Evolutionary conservation across 2,113 vertebrate genomes (phyloP), one percentile per base, ranked within the genome.

Genomic region (Aix galericulata): DNA sequence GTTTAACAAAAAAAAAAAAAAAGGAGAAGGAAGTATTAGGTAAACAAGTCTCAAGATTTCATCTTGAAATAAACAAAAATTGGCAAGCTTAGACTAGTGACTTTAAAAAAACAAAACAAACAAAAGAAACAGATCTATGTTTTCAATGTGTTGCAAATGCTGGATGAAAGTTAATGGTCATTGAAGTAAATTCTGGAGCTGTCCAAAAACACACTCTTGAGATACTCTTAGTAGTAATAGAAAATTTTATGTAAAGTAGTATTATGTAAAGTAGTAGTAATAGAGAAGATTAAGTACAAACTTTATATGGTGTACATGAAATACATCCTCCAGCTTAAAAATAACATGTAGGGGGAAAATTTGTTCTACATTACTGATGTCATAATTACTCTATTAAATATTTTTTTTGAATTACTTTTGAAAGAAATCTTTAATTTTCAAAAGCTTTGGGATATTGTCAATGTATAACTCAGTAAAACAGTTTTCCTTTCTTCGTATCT

Each of bases 331-430:
- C 7, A 26, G 12, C 6, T 89, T 46, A 34, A 69, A 62, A 40
- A 52, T 22, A 66, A 79, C 4, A 2, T 6, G 2, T 1, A 8
- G 2, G 17, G 8, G 8, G 4, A 1, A 34, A 64, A 59, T 12
- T 46, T 83, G 20, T 5, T 32, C 68, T 50, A 38, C 56, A 59
- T 82, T 72, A 84, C 7, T 29, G 21, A 56, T 34, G 34, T 44
- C 34, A 63, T 11, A 67, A n/a, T 27, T 23, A 25, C 3, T 40
- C 15, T 25, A 10, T 21, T 72, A 75, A 78, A 53, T 58, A 46
- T 21, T 48, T 22, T 48, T 8, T 11, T 22, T 48, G 48, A 50
- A 50, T 23, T 50, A 50, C 17, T 74, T 74, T 55, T 34, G 67
- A 88, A 79, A 75, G 7, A 13, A 29, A 48, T 23, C 2, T 23